Evolutionary conservation across 2,113 vertebrate species (phyloP).

Genomic region (Eudyptes chrysolophus): DNA sequence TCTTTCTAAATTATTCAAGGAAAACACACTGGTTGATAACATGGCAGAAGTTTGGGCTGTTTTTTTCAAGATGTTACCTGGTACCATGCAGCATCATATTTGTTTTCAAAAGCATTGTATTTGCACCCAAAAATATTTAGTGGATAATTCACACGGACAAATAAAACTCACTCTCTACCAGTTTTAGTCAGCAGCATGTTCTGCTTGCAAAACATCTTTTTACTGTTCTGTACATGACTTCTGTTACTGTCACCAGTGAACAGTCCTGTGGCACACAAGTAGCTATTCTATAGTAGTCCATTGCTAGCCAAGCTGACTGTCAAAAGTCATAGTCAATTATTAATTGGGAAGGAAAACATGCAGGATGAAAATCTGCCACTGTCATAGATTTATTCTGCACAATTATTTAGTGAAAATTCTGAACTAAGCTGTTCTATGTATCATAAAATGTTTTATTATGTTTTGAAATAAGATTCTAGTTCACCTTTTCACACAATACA

Average conservation of each 20-base stretch:
- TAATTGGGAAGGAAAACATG: neutral
- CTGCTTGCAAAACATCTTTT: neutral
- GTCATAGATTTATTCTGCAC: neutral
- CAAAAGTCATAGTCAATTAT: neutral
- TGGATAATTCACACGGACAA: neutral
- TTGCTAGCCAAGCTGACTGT: neutral
- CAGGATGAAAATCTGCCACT: neutral
- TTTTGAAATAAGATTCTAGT: neutral
- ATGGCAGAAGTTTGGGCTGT: neutral
- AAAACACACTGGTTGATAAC: neutral
- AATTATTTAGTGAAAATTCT: neutral
- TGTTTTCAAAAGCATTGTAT: neutral
- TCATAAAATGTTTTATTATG: neutral
- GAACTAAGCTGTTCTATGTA: neutral
- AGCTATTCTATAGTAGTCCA: neutral
- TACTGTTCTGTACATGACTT: neutral
- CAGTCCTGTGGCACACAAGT: neutral
- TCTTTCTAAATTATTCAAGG: neutral
- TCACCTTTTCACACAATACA: neutral
- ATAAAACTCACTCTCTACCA: neutral
- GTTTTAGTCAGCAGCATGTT: constrained; percentile 25
- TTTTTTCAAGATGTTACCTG: neutral
- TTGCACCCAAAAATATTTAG: constrained; percentile 22
- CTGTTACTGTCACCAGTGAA: neutral
- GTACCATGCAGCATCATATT: neutral